Percentiles rank a stretch among this genome's conserved stretches.
These are phyloP conservation scores for Pimephales promelas DNA, from an alignment of 2,113 vertebrate species.

Conservation along the genomic window DNA sequence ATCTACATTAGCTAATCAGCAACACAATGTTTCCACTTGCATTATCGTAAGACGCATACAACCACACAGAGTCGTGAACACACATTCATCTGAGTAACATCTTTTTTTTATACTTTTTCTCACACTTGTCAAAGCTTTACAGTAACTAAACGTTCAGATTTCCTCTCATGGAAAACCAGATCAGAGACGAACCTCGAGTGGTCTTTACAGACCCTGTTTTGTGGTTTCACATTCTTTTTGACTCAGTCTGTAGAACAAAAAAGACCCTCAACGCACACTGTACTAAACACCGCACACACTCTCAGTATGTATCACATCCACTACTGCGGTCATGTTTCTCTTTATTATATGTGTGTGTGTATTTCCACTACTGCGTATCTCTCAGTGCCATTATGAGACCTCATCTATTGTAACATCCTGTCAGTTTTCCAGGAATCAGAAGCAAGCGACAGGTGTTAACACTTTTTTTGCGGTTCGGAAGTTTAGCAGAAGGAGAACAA, in stretches of 20 bases:
- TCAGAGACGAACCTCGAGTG: constrained; percentile 27
- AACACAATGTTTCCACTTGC: constrained; percentile 50
- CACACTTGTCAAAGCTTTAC: not conserved
- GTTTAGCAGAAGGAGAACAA: not conserved
- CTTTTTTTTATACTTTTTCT: constrained; percentile 4
- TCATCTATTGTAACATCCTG: constrained; percentile 28
- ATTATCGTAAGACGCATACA: constrained; percentile 18
- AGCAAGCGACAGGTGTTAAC: not conserved
- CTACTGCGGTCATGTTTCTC: not conserved
- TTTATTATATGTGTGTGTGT: not conserved
- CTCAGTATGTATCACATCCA: constrained; percentile 16
- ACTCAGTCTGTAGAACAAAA: constrained; percentile 27
- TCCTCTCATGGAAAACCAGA: constrained; percentile 27
- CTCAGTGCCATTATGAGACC: constrained; percentile 2
- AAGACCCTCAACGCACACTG: constrained; percentile 30
- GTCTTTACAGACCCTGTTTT: not conserved
- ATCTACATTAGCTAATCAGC: not conserved
- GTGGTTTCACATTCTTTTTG: constrained; percentile 17
- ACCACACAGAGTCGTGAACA: constrained; percentile 20
- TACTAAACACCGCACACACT: constrained; percentile 1
- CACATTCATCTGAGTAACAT: constrained; percentile 2
- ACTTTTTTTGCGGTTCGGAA: not conserved
- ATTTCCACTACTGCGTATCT: not conserved
- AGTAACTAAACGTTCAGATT: constrained; percentile 12
- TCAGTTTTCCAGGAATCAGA: constrained; percentile 50